Base-by-base conservation (phyloP, 2,113 vertebrate species). In the Fregetta grallaria region DNA sequence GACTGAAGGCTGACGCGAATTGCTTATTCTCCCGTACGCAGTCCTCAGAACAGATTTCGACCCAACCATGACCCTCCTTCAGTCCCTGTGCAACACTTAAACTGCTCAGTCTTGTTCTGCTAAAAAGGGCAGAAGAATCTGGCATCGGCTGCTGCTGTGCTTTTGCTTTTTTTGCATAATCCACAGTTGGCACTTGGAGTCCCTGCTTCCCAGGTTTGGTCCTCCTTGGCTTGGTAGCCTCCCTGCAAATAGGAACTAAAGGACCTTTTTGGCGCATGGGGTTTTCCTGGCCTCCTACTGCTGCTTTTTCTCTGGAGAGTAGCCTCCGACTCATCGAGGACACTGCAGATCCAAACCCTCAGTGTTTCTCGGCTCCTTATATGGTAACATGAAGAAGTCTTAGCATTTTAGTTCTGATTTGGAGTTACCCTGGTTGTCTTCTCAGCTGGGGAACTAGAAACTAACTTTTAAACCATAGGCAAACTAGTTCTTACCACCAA, bases 361-460 rank as follows among this genome's bases (percentile, higher is more conserved):
- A 0, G 6, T 85, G 58, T 78, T 49, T 92, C 65, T 92, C 3
- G 11, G 53, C 65, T 97, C 96, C 97, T 94, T 97, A 84, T 94
- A 92, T 94, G 92, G 97, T 68, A 87, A 95, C 70, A 58, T 17
- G 58, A 81, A 97, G 61, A 92, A 91, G 70, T 68, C 70, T 65
- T 26, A 81, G 77, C 29, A 34, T 91, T 92, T 88, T 61, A 81
- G 53, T 42, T 86, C 68, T 82, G 68, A 70, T 94, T 79, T 82
- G 53, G 45, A 66, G 12, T 83, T 83, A 86, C 10, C 32, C 86
- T 70, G 27, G 34, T 89, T 89, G 29, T 85, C 53, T 90, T 81
- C 61, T 84, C 8, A 19, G 62, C 62, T 36, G 6, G 7, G 26
- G 47, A 86, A 23, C 26, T 15, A 84, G 47, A 84, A 83, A 55